Evolutionary conservation across 2,113 vertebrate genomes (phyloP).

Genomic region (Macquaria australasica): DNA sequence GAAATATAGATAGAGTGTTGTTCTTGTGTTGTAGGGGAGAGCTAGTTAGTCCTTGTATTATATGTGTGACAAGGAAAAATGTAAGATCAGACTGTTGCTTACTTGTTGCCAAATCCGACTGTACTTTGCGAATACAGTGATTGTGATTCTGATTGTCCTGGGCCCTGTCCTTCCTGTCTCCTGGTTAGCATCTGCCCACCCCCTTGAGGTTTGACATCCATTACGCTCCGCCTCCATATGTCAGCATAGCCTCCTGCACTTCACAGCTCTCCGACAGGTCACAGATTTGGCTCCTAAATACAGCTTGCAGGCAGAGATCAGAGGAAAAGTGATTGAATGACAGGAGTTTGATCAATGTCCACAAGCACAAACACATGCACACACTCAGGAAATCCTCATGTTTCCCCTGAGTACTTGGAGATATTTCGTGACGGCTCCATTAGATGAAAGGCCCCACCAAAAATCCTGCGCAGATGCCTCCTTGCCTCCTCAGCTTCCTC

Average conservation of each 20-base stretch:
- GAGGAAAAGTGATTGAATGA: slow-evolving; percentile 64
- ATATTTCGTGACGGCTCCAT: slow-evolving; percentile 53
- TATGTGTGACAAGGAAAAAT: too few relatives aligned
- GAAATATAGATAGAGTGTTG: too few relatives aligned
- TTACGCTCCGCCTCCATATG: slow-evolving; percentile 59
- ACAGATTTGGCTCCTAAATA: slow-evolving; percentile 56
- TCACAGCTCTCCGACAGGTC: slow-evolving; percentile 61
- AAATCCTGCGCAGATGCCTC: slow-evolving; percentile 46
- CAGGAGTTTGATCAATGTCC: slow-evolving; percentile 68
- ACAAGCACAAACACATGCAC: slow-evolving; percentile 33
- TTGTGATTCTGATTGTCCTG: slow-evolving; percentile 41
- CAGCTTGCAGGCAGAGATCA: slow-evolving; percentile 62
- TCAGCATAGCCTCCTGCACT: slow-evolving; percentile 58
- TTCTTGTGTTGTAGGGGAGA: too few relatives aligned
- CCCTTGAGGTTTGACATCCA: slow-evolving; percentile 68
- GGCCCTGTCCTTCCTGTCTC: slow-evolving; percentile 62
- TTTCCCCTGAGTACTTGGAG: slow-evolving; percentile 43
- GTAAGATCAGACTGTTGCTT: too few relatives aligned
- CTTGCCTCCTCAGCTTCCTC: slow-evolving; percentile 39
- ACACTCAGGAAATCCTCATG: slow-evolving; percentile 44
- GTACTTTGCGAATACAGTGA: slow-evolving; percentile 25
- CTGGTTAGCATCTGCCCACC: slow-evolving; percentile 65
- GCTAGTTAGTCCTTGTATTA: too few relatives aligned
- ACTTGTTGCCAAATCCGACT: slow-evolving; percentile 13
- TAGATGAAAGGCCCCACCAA: slow-evolving; percentile 55